Conservation (phyloP, 30 jellyfish, hydroid and myxozoan species). For the Aurelia coerulea region DNA sequence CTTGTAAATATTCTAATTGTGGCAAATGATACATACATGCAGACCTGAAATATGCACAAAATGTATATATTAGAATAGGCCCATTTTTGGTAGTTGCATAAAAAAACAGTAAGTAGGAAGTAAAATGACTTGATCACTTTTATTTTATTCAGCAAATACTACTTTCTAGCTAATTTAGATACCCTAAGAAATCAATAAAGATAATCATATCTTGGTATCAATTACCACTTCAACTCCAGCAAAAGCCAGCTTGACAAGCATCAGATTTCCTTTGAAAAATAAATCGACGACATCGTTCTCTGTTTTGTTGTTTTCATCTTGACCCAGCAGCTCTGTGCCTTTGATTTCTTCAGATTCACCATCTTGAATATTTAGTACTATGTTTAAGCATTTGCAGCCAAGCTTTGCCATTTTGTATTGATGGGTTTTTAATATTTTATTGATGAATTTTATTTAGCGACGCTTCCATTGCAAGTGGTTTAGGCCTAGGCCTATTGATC, state of each 20-base stretch:
- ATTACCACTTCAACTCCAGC: constrained; percentile 96
- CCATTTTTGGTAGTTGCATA: too few species aligned
- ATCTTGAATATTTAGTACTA: constrained; percentile 56
- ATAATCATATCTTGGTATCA: too few species aligned
- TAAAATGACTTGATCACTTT: too few species aligned
- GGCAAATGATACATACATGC: too few species aligned
- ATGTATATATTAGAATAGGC: too few species aligned
- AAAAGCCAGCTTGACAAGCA: constrained; percentile 77
- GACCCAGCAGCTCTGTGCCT: constrained; percentile 60
- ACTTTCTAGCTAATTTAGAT: too few species aligned
- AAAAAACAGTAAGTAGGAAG: too few species aligned
- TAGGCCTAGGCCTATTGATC: constrained; percentile 7
- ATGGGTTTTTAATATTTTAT: background rate
- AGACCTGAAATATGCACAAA: too few species aligned
- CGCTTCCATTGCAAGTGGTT: background rate
- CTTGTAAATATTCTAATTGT: too few species aligned
- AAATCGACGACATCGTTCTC: constrained; percentile 19
- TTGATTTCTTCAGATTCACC: constrained; percentile 38
- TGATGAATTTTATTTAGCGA: background rate
- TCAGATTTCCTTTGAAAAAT: constrained; percentile 62
- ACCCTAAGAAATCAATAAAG: too few species aligned
- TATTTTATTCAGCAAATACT: too few species aligned
- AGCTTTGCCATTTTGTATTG: constrained; percentile 57
- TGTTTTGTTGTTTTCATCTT: constrained; percentile 38
- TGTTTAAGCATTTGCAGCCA: constrained; percentile 86